Conservation (phyloP, 2,113 vertebrate genomes). For the Martes martes region DNA sequence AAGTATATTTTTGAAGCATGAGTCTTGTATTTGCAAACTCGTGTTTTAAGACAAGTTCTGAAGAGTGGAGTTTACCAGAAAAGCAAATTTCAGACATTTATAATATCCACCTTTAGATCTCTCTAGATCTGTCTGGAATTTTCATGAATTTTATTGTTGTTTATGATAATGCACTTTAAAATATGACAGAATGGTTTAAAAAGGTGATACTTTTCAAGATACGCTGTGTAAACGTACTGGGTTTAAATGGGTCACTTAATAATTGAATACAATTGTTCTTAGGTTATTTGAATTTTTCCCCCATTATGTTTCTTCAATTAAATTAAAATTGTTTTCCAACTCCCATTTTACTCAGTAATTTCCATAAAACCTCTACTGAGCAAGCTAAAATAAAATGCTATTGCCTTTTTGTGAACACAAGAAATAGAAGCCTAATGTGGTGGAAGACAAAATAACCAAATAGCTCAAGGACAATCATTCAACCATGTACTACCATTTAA, state of each 20-base stretch:
- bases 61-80: not conserved
- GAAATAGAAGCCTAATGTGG: not conserved
- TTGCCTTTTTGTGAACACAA: not conserved
- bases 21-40: not conserved
- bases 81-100: not conserved
- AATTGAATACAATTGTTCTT: not conserved
- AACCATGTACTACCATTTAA: not conserved
- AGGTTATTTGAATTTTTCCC: slow-evolving; percentile 27
- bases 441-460: slow-evolving; percentile 31
- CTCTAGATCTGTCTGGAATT: not conserved
- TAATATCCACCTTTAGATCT: slow-evolving; percentile 1
- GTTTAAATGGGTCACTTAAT: not conserved
- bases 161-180: not conserved
- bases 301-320: slow-evolving; percentile 11
- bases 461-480: not conserved
- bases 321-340: slow-evolving; percentile 34
- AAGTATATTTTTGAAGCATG: not conserved
- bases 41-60: not conserved
- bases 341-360: slow-evolving; percentile 26
- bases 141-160: not conserved
- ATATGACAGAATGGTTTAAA: not conserved
- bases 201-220: not conserved
- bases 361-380: not conserved
- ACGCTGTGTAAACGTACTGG: not conserved
- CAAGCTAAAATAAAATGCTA: slow-evolving; percentile 39